Evolutionary conservation across 2,113 vertebrate genomes (phyloP), one percentile per base, ranked within the genome.

Genomic region (Ageneiosus marmoratus): DNA sequence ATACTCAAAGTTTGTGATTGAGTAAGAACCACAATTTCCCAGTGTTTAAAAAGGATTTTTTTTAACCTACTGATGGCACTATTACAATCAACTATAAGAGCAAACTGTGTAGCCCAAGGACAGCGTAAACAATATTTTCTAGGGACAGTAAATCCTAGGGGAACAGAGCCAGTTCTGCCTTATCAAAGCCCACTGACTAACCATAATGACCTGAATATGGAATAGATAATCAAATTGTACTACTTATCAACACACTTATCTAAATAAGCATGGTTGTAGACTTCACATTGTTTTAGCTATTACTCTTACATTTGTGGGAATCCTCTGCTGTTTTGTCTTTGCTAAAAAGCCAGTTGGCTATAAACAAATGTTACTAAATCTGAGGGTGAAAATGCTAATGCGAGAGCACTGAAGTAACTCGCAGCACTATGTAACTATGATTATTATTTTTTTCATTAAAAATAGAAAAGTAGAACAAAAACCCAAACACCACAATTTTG

Each of bases 391-490:
- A 79, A 46, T 56, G 34, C 65, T 32, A 32, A 41, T 55, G 29
- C 48, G 8, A 24, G 12, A 70, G 34, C 63, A 70, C 65, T 70
- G 29, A 80, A 70, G 9, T n/a, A n/a, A 41, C 37, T 41, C 5
- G 37, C 37, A 41, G 37, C 37, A 41, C 37, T 41, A 5, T 41
- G 37, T 41, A 41, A 41, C n/a, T n/a, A n/a, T n/a, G 37, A 41
- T 41, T 41, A 41, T 41, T 5, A 5, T 41, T 83, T 65, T 37
- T 46, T 70, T 11, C 7, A 48, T 32, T 41, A 70, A 79, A 73
- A 76, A n/a, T 77, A 69, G 50, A 60, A 83, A 72, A 20, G 29
- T 83, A 51, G 7, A 41, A 62, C 37, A 50, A 50, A 72, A 85
- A 67, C n/a, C 55, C 74, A 56, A 29, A 41, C 2, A 55, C 22